Conservation (phyloP, 2,113 vertebrate species). For the Poeciliopsis turrubarensis region DNA sequence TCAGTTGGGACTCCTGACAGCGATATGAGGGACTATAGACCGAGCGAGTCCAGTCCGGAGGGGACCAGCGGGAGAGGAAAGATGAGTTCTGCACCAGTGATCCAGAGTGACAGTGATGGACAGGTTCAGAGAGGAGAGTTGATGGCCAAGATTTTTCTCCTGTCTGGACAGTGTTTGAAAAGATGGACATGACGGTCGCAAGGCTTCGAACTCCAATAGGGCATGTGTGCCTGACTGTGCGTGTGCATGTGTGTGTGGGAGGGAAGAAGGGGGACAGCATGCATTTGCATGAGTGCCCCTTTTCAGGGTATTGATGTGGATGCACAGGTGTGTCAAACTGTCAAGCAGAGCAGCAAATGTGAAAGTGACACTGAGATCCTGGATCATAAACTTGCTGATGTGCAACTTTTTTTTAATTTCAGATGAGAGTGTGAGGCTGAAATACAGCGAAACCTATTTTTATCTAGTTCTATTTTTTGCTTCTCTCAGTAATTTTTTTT, state of each 20-base stretch:
- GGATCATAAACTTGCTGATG: slow-evolving; percentile 49
- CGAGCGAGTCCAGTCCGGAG: slow-evolving; percentile 65
- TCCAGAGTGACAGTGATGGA: slow-evolving; percentile 81
- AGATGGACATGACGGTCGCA: slow-evolving; percentile 76
- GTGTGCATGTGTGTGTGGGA: not conserved
- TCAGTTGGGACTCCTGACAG: slow-evolving; percentile 71
- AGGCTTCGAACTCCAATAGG: slow-evolving; percentile 66
- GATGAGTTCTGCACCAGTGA: slow-evolving; percentile 81
- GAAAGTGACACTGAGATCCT: slow-evolving; percentile 60
- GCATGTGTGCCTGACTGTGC: slow-evolving; percentile 27
- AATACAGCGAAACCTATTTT: not conserved
- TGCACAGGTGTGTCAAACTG: slow-evolving; percentile 58
- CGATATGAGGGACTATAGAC: slow-evolving; percentile 71
- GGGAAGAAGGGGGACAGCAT: not conserved
- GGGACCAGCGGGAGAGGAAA: slow-evolving; percentile 74
- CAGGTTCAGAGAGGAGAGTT: slow-evolving; percentile 78
- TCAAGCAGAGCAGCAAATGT: slow-evolving; percentile 66
- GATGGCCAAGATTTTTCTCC: slow-evolving; percentile 76
- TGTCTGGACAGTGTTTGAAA: slow-evolving; percentile 76
- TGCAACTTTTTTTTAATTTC: slow-evolving; percentile 25
- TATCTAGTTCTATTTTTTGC: not conserved
- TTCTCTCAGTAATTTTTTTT: too few species aligned
- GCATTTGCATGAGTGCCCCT: slow-evolving; percentile 31
- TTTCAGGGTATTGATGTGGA: slow-evolving; percentile 31
- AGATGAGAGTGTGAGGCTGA: not conserved